Evolutionary conservation across 2,797 vertebrate genomes (phyloP).

Genomic region (Amblyopsis hoosieri): DNA sequence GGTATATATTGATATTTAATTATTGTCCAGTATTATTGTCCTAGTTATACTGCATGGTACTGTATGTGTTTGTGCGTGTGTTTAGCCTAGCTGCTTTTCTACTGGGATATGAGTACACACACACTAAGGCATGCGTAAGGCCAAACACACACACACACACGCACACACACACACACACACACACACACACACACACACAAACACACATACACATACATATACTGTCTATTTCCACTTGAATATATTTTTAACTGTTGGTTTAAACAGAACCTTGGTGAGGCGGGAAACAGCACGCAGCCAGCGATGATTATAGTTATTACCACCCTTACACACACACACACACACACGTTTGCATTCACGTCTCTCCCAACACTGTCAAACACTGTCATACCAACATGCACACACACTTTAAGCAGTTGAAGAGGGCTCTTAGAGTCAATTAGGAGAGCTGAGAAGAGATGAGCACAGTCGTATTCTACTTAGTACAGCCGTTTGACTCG

Average conservation of each 20-base stretch:
- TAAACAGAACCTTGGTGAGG: slow-evolving; percentile 63
- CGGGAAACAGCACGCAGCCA: slow-evolving; percentile 73
- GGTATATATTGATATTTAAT: too few relatives aligned
- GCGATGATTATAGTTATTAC: slow-evolving; percentile 81
- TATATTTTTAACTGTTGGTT: slow-evolving; percentile 76
- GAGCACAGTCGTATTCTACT: slow-evolving; percentile 37
- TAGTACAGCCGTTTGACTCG: slow-evolving; percentile 9
- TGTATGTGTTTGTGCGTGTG: neutral
- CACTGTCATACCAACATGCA: neutral
- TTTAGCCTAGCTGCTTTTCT: neutral
- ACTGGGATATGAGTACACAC: neutral
- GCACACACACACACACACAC: too few relatives aligned
- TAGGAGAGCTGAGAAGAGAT: slow-evolving; percentile 48
- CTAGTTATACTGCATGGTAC: too few relatives aligned
- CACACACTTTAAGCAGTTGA: slow-evolving; percentile 37
- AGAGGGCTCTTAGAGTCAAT: slow-evolving; percentile 52
- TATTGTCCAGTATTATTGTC: too few relatives aligned
- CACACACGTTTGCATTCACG: slow-evolving; percentile 9
- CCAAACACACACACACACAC: slow-evolving; percentile 4
- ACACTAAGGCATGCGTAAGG: slow-evolving; percentile 11
- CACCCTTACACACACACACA: slow-evolving; percentile 49
- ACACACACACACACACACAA: slow-evolving; percentile 7
- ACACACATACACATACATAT: slow-evolving; percentile 32
- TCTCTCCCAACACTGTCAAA: neutral
- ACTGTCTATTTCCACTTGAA: slow-evolving; percentile 60